Base-by-base conservation (phyloP, 2,888 invertebrate species). In the Autographa gamma region DNA sequence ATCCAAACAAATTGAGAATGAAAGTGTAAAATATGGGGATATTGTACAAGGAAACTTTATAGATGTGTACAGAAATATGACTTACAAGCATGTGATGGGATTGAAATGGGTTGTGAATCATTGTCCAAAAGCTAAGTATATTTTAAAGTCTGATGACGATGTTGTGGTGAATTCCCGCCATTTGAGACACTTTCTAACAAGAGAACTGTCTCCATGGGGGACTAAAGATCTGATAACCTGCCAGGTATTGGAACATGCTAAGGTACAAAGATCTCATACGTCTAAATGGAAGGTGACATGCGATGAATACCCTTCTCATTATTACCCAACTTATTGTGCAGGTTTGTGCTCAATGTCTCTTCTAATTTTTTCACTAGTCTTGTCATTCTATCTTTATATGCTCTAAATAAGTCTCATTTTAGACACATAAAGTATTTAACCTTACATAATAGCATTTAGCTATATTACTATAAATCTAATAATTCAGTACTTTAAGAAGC, bases 11-110 rank as follows among this genome's bases (percentile, higher is more conserved):
- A 96, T 97, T 82, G 85, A 88, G 5, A 85, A 91, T 7, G 98
- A 98, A 86, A 96, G 96, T 84, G 85, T 86, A 0, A 85, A 89
- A 0, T 95, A 97, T 83, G 95, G 95, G 0, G 98, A 98, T 85
- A 94, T 98, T 64, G 96, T 98, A 19, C 97, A 98, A 86, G 98
- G 98, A 0, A 97, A 96, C 71, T 98, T 98, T 85, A 80, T 96
- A 56, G 98, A 98, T 91, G 96, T 97, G 0, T 98, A 98, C 86
- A 96, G 97, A 63, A 98, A 98, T 90, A 96, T 98, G 92, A 98
- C 98, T 0, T 97, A 98, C 84, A 98, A 98, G 87, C 98, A 98
- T 89, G 97, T 97, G 8, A 98, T 98, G 96, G 97, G 97, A 0
- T 93, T 98, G 60, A 98, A 98, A 87, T 98, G 98, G 97, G 96